Percentiles rank a stretch among this genome's conserved stretches.
phyloP scores from a whole-genome alignment of 2,113 vertebrate genomes.

The Geococcyx californianus region DNA sequence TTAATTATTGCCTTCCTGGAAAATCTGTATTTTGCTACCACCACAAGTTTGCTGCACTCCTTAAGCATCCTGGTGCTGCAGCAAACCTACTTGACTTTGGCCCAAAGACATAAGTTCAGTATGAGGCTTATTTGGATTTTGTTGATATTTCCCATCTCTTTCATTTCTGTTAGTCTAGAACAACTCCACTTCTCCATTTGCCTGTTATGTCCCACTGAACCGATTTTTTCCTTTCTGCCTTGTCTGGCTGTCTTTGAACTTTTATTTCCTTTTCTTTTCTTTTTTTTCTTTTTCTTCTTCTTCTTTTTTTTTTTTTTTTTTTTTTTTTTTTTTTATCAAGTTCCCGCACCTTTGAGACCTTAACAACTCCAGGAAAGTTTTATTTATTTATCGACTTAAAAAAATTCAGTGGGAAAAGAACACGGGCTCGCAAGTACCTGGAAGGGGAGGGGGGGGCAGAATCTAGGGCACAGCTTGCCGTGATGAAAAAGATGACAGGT shows the following conservation, averaged over 20 bases:
- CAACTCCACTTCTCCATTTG: not conserved
- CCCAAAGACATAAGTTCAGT: not conserved
- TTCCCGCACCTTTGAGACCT: constrained; percentile 40
- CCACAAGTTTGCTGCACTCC: not conserved
- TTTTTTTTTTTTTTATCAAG: not conserved
- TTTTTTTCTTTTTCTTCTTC: no score
- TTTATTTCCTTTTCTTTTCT: not conserved
- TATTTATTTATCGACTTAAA: constrained; percentile 68
- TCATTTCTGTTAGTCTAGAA: not conserved
- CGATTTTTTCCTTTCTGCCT: not conserved
- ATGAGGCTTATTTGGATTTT: not conserved
- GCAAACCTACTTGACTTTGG: not conserved
- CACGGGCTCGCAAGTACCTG: not conserved
- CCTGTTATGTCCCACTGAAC: not conserved
- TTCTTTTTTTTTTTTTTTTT: accelerated
- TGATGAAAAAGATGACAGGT: constrained; percentile 49
- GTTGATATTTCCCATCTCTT: not conserved
- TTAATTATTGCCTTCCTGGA: not conserved
- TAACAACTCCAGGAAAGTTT: constrained; percentile 57
- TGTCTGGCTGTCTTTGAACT: constrained; percentile 16
- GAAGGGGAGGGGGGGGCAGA: not conserved
- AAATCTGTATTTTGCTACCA: not conserved
- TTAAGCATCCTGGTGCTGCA: not conserved
- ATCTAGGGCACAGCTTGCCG: constrained; percentile 37
- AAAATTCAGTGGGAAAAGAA: constrained; percentile 51